Percentiles rank a stretch among this genome's conserved stretches.
Conservation (phyloP, 2,113 vertebrate genomes). For the Eclectus roratus region DNA sequence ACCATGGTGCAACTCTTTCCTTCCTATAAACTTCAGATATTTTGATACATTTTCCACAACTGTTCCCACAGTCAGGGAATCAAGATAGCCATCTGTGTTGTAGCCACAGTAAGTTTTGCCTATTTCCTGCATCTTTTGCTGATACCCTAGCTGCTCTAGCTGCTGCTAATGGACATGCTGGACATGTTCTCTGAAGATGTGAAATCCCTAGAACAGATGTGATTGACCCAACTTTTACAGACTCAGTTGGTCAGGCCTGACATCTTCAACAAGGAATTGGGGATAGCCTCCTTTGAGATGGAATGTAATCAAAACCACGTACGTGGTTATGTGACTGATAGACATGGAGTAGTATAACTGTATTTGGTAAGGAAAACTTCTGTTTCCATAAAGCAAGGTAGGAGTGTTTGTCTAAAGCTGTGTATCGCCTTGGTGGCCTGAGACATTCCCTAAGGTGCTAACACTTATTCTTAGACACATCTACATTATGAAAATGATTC, state of each 20-base stretch:
- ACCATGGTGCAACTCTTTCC: no score
- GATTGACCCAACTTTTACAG: background rate
- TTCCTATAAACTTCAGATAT: background rate
- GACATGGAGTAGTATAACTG: background rate
- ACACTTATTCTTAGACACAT: background rate
- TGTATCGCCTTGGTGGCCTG: background rate
- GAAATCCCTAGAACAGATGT: background rate
- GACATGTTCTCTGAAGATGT: background rate
- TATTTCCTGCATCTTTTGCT: background rate
- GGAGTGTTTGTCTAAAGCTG: background rate
- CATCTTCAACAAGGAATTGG: background rate
- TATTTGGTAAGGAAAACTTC: background rate
- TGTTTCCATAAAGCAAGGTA: background rate
- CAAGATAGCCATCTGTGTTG: background rate
- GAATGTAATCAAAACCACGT: background rate
- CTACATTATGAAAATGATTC: background rate
- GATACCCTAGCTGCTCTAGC: background rate
- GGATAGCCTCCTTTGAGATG: background rate
- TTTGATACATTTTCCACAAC: background rate
- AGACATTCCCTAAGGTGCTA: background rate
- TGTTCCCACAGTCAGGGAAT: background rate
- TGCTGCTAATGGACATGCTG: background rate
- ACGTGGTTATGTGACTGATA: background rate
- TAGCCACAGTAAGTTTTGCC: background rate
- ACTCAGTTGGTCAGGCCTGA: background rate